Conservation (phyloP, 2,113 vertebrate species). For the Tapirus terrestris region DNA sequence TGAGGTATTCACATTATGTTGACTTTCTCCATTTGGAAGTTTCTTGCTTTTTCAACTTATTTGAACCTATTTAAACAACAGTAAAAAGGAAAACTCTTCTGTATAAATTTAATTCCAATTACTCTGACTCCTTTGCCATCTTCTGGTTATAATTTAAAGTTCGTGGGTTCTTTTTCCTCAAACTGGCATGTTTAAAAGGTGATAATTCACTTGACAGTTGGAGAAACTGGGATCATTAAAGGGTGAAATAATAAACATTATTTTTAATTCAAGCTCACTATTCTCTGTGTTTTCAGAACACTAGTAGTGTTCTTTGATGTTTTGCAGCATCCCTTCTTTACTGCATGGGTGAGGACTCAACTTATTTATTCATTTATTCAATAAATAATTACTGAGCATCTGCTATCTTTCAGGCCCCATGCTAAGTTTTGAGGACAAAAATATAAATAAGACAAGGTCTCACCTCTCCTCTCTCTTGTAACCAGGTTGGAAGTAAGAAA, state of each 20-base stretch:
- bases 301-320: neutral
- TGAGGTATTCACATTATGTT: constrained; percentile 44
- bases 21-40: constrained; percentile 78
- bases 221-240: constrained; percentile 83
- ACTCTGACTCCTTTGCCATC: constrained; percentile 82
- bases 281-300: constrained; percentile 63
- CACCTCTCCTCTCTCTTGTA: neutral
- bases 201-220: constrained; percentile 83
- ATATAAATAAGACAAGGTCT: neutral
- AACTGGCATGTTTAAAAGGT: constrained; percentile 80
- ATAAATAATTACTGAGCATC: neutral
- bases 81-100: constrained; percentile 78
- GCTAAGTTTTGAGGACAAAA: constrained; percentile 22
- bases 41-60: constrained; percentile 83
- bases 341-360: neutral
- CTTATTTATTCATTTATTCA: neutral
- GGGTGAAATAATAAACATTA: constrained; percentile 80
- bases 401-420: neutral
- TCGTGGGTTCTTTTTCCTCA: constrained; percentile 61
- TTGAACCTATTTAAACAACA: constrained; percentile 85
- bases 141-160: constrained; percentile 81
- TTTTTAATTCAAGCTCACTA: constrained; percentile 79
- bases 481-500: neutral
- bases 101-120: constrained; percentile 86
- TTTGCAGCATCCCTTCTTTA: neutral